These are phyloP conservation scores for Ursus arctos DNA, from an alignment of 2,113 vertebrate species.

Conservation along the genomic window DNA sequence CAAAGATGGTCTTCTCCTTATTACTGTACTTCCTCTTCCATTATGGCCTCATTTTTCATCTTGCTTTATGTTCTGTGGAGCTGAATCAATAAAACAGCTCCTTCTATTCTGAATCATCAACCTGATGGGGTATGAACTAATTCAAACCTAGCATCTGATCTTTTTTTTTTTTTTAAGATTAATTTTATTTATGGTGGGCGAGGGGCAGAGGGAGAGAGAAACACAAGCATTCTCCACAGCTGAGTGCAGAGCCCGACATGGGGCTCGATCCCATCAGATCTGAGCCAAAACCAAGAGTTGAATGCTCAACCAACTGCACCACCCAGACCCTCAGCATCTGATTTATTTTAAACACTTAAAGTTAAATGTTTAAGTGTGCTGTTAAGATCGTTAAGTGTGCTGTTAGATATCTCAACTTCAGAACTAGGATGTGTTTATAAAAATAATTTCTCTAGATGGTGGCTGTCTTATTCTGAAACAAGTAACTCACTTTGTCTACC, in stretches of 20 bases:
- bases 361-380: not conserved
- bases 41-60: not conserved
- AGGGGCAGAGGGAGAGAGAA: not conserved
- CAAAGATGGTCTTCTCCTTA: not conserved
- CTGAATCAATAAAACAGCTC: not conserved
- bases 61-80: not conserved
- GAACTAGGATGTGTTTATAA: not conserved
- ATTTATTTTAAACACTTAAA: not conserved
- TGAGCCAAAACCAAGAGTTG: not conserved
- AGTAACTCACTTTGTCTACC: too few relatives aligned
- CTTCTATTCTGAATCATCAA: not conserved
- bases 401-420: not conserved
- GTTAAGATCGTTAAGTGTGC: not conserved
- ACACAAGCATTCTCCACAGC: not conserved
- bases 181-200: not conserved
- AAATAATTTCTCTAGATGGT: not conserved
- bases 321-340: not conserved
- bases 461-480: not conserved
- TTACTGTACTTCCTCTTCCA: not conserved
- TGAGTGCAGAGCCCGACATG: not conserved
- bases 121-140: not conserved
- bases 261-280: not conserved
- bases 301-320: not conserved
- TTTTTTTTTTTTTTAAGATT: not conserved
- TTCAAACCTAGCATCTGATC: not conserved